A percentile compares a stretch with the other conserved stretches of the same genome.
Conservation (phyloP, 2,888 invertebrate species). For the Drosophila niveifrons region DNA sequence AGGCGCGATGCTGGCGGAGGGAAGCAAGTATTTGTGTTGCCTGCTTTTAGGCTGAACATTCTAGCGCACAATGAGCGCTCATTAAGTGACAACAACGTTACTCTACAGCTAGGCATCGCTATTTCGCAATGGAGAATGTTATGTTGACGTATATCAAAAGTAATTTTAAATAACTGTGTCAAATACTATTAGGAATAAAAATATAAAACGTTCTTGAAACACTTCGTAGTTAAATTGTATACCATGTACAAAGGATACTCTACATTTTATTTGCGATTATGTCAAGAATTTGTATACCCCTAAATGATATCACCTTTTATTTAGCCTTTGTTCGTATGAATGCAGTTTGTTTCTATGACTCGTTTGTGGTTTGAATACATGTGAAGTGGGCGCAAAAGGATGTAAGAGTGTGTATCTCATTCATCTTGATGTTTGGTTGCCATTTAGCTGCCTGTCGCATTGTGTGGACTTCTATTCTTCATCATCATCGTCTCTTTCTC, state of each 20-base stretch:
- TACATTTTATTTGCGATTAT: too few species aligned
- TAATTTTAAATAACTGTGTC: too few species aligned
- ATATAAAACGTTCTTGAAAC: too few species aligned
- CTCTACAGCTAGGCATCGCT: slow-evolving; percentile 10
- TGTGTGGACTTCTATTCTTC: slow-evolving; percentile 20
- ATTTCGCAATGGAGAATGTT: background rate
- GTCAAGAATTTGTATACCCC: background rate
- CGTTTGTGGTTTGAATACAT: slow-evolving; percentile 7
- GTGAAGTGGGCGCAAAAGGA: background rate
- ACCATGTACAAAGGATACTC: too few species aligned
- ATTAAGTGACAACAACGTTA: slow-evolving; percentile 37
- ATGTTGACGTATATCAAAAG: too few species aligned
- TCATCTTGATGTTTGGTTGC: slow-evolving; percentile 38
- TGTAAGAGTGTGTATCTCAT: slow-evolving; percentile 3
- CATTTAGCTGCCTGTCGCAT: slow-evolving; percentile 57
- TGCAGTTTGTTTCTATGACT: slow-evolving; percentile 24
- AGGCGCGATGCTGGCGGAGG: background rate
- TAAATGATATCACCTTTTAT: slow-evolving; percentile 29
- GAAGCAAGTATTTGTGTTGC: slow-evolving; percentile 19
- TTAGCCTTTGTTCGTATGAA: slow-evolving; percentile 30
- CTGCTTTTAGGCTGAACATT: slow-evolving; percentile 23
- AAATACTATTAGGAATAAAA: background rate
- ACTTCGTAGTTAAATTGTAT: too few species aligned
- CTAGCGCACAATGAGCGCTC: slow-evolving; percentile 50
- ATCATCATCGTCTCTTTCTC: background rate